Evolutionary conservation across 2,113 vertebrate genomes (phyloP), one percentile per base, ranked within the genome.

Genomic region (Typhlomys cinereus): DNA sequence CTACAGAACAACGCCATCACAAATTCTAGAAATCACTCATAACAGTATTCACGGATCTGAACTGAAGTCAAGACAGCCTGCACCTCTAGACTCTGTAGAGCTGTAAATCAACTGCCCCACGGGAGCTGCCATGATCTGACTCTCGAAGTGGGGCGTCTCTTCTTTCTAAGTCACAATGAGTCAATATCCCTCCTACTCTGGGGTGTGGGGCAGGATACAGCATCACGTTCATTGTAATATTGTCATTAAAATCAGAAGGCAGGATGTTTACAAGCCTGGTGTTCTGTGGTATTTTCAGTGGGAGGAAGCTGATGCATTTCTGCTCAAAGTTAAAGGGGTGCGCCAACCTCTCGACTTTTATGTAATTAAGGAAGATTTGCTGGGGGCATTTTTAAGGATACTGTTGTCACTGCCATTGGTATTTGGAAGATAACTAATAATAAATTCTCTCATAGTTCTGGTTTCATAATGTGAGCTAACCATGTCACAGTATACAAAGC

Each of bases 211-310:
- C 94, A 89, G 75, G 92, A 92, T 69, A 27, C 36, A 27, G 44
- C 91, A 62, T 85, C 86, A 86, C 54, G 27, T 80, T 81, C 91
- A 90, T 34, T 92, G 86, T 84, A 80, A 95, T 86, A 90, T 41
- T 93, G 93, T 93, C 75, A 96, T 96, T 91, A 90, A 87, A 89
- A 92, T 95, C 80, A 96, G 94, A 94, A 92, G 83, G 80, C 95
- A 85, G 89, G 92, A 94, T 94, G 94, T 94, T 96, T 91, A 96
- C 75, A 89, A 93, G 84, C n/a, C 83, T 64, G 14, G 27, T 36
- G n/a, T 62, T 88, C 66, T 92, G 18, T 36, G 64, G 83, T 88
- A 80, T 91, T 96, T 89, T 88, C 82, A 90, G 61, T 74, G 91
- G 92, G 91, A 96, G 92, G 89, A 90, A 50, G 67, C 15, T 87